A percentile compares a stretch with the other conserved stretches of the same genome.
These are phyloP conservation scores for Setophaga petechia DNA, from an alignment of 2,113 vertebrate species.

Conservation along the genomic window DNA sequence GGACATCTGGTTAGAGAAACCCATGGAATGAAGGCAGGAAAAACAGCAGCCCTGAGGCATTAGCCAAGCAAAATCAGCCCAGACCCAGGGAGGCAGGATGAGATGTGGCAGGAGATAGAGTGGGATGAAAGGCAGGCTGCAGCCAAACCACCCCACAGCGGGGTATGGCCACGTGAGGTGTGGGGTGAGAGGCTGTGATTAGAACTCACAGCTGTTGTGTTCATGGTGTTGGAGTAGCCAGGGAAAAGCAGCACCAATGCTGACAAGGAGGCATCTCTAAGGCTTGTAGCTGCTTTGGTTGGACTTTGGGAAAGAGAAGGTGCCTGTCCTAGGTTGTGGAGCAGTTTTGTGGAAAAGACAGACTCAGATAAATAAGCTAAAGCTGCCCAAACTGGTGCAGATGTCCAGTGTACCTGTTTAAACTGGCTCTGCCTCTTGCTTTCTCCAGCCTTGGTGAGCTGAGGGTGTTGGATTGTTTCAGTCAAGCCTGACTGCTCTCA, in stretches of 20 bases:
- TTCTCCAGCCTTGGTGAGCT: neutral
- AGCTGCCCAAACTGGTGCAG: neutral
- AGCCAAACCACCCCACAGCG: neutral
- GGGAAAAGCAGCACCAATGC: neutral
- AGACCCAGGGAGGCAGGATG: neutral
- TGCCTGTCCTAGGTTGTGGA: neutral
- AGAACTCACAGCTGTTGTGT: neutral
- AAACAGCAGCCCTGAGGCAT: constrained; percentile 22
- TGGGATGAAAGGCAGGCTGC: neutral
- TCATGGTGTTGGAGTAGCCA: neutral
- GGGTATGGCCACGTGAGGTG: neutral
- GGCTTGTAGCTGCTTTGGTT: neutral
- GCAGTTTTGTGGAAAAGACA: neutral
- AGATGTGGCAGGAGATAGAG: neutral
- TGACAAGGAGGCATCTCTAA: neutral
- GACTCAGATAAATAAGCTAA: neutral
- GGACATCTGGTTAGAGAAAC: constrained; percentile 35
- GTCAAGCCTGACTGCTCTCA: neutral
- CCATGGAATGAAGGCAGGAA: neutral
- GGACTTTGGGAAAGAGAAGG: neutral
- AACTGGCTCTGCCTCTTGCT: neutral
- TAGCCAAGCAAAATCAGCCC: neutral
- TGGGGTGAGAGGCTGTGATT: neutral
- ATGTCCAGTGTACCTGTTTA: neutral
- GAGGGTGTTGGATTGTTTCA: neutral